A percentile compares a stretch with the other conserved stretches of the same genome.
Conservation (phyloP, 2,888 invertebrate genomes). For the Agrochola macilenta region DNA sequence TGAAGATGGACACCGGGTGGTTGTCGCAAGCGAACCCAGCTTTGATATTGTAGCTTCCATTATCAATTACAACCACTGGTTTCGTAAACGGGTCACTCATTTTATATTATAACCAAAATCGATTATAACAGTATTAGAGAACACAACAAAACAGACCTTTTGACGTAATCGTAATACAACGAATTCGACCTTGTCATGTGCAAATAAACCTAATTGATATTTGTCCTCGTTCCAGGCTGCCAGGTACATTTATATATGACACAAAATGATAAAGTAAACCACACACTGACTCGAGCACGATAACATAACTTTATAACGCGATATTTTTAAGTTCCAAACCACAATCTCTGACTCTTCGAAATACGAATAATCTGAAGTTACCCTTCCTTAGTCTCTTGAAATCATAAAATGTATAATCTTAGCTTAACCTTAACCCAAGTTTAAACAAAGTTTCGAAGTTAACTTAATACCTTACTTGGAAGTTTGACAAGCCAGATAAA, state of each 20-base stretch:
- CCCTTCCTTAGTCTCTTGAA: too few species aligned
- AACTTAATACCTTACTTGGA: conserved; percentile 55
- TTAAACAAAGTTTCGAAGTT: conserved; percentile 52
- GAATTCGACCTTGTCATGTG: conserved; percentile 33
- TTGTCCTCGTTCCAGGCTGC: conserved; percentile 6
- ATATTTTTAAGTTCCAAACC: not conserved
- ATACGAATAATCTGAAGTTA: conserved; percentile 31
- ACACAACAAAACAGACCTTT: not conserved
- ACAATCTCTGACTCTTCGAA: conserved; percentile 1
- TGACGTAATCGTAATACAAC: not conserved
- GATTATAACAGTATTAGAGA: too few species aligned
- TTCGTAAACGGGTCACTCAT: conserved; percentile 76
- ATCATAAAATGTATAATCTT: conserved; percentile 60
- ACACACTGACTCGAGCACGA: not conserved
- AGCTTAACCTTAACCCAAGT: conserved; percentile 54
- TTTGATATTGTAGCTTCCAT: conserved; percentile 82
- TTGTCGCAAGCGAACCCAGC: conserved; percentile 87
- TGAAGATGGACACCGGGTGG: conserved; percentile 84
- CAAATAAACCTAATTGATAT: conserved; percentile 11
- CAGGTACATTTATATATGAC: conserved; percentile 33
- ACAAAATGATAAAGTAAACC: conserved; percentile 7
- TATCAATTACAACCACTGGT: conserved; percentile 83
- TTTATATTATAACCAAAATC: not conserved
- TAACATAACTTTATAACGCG: not conserved
- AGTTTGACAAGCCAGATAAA: conserved; percentile 59